These are phyloP conservation scores for Hippocampus mohnikei DNA, from an alignment of 2,113 vertebrate genomes.

Conservation along the genomic window DNA sequence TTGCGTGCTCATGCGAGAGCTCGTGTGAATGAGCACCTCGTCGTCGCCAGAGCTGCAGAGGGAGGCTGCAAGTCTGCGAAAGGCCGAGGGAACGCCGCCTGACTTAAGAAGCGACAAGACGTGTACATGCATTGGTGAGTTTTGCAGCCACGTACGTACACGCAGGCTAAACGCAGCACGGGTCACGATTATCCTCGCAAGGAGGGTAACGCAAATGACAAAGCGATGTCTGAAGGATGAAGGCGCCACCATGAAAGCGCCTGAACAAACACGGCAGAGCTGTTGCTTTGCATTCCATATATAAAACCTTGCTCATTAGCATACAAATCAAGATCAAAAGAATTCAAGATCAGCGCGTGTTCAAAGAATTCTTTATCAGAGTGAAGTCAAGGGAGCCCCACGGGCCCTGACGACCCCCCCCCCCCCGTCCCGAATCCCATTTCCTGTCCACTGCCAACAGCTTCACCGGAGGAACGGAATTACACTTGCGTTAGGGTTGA, in stretches of 20 bases:
- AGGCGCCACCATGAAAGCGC: conserved; percentile 16
- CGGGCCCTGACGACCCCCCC: not conserved
- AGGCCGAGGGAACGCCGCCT: conserved; percentile 18
- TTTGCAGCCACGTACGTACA: not conserved
- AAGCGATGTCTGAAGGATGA: conserved; percentile 35
- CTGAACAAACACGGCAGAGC: conserved; percentile 39
- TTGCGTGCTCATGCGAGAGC: conserved; percentile 60
- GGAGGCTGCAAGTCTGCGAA: conserved; percentile 46
- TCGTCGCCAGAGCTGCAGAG: conserved; percentile 44
- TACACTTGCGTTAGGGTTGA: not conserved
- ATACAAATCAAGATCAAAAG: conserved; percentile 61
- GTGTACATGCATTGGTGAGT: not conserved
- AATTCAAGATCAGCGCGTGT: conserved; percentile 43
- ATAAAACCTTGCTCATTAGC: conserved; percentile 46
- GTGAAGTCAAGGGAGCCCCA: conserved; percentile 24
- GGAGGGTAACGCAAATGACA: conserved; percentile 32
- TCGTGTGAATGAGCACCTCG: conserved; percentile 52
- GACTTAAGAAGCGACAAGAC: not conserved
- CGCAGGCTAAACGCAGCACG: conserved; percentile 12
- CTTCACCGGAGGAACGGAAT: not conserved
- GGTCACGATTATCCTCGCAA: conserved; percentile 25
- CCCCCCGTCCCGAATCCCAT: no score
- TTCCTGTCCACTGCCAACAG: conserved; percentile 30
- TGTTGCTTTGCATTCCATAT: conserved; percentile 35
- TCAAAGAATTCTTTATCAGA: conserved; percentile 47